phyloP scores from a whole-genome alignment of 2,113 vertebrate genomes.

The Perca schrenkii region DNA sequence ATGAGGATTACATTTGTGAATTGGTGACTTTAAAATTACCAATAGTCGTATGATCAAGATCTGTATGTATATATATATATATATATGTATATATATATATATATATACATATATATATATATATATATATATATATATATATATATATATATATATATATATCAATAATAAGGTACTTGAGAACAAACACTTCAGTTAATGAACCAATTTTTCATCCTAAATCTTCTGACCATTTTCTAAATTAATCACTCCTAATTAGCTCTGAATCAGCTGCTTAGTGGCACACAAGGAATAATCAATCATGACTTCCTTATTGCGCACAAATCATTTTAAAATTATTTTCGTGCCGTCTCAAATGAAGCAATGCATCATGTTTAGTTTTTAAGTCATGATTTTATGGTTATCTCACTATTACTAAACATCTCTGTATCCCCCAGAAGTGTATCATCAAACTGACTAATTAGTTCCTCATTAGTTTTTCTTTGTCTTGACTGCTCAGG shows the following conservation, averaged over 20 bases:
- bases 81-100: no score
- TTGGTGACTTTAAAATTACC: no score
- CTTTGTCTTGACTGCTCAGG: constrained; percentile 21
- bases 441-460: constrained; percentile 29
- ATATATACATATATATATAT: no score
- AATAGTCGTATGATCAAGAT: not conserved
- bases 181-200: constrained; percentile 24
- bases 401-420: constrained; percentile 17
- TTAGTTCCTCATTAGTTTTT: constrained; percentile 27
- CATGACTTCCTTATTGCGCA: constrained; percentile 26
- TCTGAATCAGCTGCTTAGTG: constrained; percentile 49
- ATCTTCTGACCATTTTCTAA: constrained; percentile 41
- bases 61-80: not conserved
- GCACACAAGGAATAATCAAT: constrained; percentile 44
- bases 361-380: constrained; percentile 29
- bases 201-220: constrained; percentile 18
- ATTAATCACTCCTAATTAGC: constrained; percentile 49
- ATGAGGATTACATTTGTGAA: no score
- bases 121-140: no score
- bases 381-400: constrained; percentile 8
- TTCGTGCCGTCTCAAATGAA: constrained; percentile 25
- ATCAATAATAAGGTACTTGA: not conserved
- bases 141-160: no score
- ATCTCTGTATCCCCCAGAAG: constrained; percentile 7
- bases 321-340: constrained; percentile 9